Evolutionary conservation across 2,797 vertebrate species (phyloP), one percentile per base, ranked within the genome.

Genomic region (Pampus argenteus): DNA sequence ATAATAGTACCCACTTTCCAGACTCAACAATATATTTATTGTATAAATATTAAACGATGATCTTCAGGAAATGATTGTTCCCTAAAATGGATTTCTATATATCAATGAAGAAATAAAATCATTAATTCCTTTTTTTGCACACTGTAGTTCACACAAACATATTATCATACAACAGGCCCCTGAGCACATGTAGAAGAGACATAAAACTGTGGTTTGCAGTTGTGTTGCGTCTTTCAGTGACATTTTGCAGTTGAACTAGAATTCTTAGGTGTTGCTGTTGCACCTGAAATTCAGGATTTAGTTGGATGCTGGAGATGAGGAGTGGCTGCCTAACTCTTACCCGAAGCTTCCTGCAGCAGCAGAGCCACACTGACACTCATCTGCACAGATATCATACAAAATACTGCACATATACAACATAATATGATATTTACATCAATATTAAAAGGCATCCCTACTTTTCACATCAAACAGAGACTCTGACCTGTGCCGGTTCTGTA

Each of bases 1-100:
- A 72, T 55, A 68, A 58, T 66, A 63, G 65, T 59, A 75, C 69
- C n/a, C 29, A 9, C 34, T 57, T 49, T 68, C 5, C 25, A 54
- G 34, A 56, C 52, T 18, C 5, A 55, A 44, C 7, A 20, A 59
- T 40, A 25, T 29, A 5, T 44, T 82, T 40, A 66, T 57, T 76
- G 22, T n/a, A 9, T 8, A 54, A 75, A 42, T 50, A 71, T 0
- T 42, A 11, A 78, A 59, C 31, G 7, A 18, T 58, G 42, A 77
- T 50, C 40, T 66, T 54, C 49, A 56, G 59, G 60, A n/a, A 18
- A 44, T 59, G 47, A 57, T 66, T 74, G 31, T 45, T 47, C 63
- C 58, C 44, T 44, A 29, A 38, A 62, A 44, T 29, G 22, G 3
- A 63, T 29, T 44, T 44, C 17, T 44, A 2, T 44, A 8, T 23